A percentile compares a stretch with the other conserved stretches of the same genome.
Conservation (phyloP, 1,140 invertebrate genomes). For the Heliconius congener region DNA sequence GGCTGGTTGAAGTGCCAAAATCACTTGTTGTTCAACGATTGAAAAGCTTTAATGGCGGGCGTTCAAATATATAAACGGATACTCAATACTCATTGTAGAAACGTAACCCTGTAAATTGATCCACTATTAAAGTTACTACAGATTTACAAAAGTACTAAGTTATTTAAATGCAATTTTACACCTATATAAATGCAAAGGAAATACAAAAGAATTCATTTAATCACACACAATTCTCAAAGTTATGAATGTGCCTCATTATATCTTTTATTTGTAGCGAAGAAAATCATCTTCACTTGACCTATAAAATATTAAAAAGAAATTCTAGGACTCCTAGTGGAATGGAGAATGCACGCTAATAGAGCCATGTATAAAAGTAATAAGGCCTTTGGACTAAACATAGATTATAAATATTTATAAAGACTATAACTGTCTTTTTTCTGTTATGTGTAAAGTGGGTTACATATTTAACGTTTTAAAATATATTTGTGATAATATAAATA, state of each 20-base stretch:
- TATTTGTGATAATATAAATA: background rate
- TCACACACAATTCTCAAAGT: background rate
- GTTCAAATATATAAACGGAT: background rate
- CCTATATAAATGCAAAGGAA: background rate
- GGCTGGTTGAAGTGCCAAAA: constrained; percentile 15
- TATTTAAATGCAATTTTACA: background rate
- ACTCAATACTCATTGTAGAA: background rate
- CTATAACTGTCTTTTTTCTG: background rate
- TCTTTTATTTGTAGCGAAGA: constrained; percentile 14
- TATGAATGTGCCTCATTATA: background rate
- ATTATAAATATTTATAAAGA: background rate
- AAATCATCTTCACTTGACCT: constrained; percentile 7
- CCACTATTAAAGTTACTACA: background rate
- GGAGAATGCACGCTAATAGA: background rate
- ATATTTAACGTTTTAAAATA: background rate
- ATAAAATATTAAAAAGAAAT: constrained; percentile 14
- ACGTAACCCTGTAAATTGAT: background rate
- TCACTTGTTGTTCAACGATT: constrained; percentile 8
- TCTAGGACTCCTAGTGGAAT: background rate
- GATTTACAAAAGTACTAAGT: background rate
- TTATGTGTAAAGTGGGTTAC: background rate
- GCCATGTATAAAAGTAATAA: constrained; percentile 1
- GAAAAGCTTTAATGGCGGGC: background rate
- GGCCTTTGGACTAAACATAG: background rate
- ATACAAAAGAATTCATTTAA: background rate